Evolutionary conservation across 2,797 vertebrate species (phyloP).

Genomic region (Ctenosaura bakeri): DNA sequence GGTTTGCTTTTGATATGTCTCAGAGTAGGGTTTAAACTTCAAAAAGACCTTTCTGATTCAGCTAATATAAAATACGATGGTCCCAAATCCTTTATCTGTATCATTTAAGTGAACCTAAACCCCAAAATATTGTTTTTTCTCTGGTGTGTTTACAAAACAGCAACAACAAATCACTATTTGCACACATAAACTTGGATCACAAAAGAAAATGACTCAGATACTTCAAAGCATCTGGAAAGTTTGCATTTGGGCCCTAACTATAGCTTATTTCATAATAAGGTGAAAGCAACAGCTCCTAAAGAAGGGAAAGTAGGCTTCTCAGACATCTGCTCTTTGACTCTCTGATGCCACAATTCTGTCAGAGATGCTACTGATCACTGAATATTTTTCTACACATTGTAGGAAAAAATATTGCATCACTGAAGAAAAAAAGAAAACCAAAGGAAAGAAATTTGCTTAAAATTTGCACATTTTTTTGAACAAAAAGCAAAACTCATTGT

Average conservation of each 20-base stretch:
- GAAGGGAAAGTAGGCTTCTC: neutral
- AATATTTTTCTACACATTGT: neutral
- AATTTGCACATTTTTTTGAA: no score
- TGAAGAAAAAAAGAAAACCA: neutral
- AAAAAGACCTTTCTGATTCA: neutral
- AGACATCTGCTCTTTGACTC: neutral
- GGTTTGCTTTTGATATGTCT: neutral
- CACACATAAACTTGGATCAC: neutral
- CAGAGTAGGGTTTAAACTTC: neutral
- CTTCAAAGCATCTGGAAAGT: neutral
- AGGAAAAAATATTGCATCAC: neutral
- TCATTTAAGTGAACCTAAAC: neutral
- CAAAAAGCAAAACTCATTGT: no score
- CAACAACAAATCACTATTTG: neutral
- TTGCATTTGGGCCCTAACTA: neutral
- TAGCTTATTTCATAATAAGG: neutral
- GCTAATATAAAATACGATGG: neutral
- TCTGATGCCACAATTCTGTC: neutral
- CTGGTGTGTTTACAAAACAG: neutral
- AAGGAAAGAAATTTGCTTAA: neutral
- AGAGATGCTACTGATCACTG: neutral
- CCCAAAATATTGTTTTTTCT: neutral
- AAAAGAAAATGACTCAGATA: neutral
- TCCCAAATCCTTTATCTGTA: neutral
- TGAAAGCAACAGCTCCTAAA: neutral